Evolutionary conservation across 2,888 invertebrate genomes (phyloP).

Genomic region (Emmelina monodactyla): DNA sequence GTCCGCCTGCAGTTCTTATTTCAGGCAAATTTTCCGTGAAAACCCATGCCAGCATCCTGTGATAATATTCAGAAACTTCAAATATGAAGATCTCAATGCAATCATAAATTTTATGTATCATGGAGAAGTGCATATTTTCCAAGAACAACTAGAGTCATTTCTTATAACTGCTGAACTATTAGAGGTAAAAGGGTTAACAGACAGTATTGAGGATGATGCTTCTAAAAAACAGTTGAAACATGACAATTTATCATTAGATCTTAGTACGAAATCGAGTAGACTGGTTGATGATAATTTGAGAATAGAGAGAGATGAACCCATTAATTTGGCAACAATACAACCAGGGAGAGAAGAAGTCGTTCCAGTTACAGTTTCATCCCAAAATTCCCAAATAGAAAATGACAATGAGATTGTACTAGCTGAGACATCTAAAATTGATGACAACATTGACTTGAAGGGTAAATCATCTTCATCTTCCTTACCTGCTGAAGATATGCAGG

Average conservation of each 20-base stretch:
- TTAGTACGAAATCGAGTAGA: slow-evolving; percentile 46
- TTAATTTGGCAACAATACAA: slow-evolving; percentile 50
- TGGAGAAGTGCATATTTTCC: slow-evolving; percentile 83
- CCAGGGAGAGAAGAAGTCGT: slow-evolving; percentile 37
- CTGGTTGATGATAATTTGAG: slow-evolving; percentile 34
- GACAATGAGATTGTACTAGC: slow-evolving; percentile 26
- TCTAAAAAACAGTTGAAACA: slow-evolving; percentile 36
- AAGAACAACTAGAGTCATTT: slow-evolving; percentile 80
- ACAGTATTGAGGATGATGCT: slow-evolving; percentile 57
- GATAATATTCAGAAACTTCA: slow-evolving; percentile 81
- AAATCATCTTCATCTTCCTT: slow-evolving; percentile 21
- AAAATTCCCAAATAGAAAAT: slow-evolving; percentile 27
- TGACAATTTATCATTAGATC: slow-evolving; percentile 45
- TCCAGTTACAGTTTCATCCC: not conserved
- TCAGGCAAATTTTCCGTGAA: slow-evolving; percentile 75
- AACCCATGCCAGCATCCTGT: slow-evolving; percentile 84
- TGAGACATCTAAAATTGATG: slow-evolving; percentile 27
- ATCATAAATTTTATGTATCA: slow-evolving; percentile 84
- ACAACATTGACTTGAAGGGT: slow-evolving; percentile 24
- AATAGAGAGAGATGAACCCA: slow-evolving; percentile 45
- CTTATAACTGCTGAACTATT: slow-evolving; percentile 79
- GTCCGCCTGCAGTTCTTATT: slow-evolving; percentile 85
- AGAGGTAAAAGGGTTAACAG: slow-evolving; percentile 79
- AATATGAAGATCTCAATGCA: slow-evolving; percentile 78
- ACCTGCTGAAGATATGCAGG: slow-evolving; percentile 55